Conservation (phyloP, 2,888 invertebrate species). For the Drosophila pseudotakahashii region DNA sequence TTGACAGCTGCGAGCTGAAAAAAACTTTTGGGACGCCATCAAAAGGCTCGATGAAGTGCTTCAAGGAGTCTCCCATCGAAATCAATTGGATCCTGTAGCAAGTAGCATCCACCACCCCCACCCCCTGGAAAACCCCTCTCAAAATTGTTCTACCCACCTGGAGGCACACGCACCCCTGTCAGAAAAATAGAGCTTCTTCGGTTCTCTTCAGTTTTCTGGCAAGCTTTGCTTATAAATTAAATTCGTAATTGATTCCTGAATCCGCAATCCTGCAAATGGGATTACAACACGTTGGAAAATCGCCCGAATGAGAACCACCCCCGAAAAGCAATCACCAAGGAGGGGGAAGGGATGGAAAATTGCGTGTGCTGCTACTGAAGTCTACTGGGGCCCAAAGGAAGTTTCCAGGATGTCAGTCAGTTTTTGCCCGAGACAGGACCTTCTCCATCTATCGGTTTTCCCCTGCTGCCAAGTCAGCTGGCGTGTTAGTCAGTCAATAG, state of each 20-base stretch:
- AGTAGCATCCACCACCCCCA: background rate
- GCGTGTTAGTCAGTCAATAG: constrained; percentile 68
- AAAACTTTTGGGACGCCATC: constrained; percentile 38
- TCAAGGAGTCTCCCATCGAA: constrained; percentile 27
- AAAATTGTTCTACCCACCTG: constrained; percentile 1
- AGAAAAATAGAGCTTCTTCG: background rate
- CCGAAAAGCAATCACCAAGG: constrained; percentile 13
- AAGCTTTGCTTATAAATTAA: constrained; percentile 75
- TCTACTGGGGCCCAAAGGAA: constrained; percentile 40
- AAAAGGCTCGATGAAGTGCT: constrained; percentile 66
- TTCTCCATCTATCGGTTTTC: background rate
- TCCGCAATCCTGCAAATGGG: constrained; percentile 81
- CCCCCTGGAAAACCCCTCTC: no score
- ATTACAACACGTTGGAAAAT: constrained; percentile 80
- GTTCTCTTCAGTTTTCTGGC: background rate
- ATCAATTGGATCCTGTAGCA: constrained; percentile 47
- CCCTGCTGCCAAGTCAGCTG: constrained; percentile 56
- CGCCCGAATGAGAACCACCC: constrained; percentile 47
- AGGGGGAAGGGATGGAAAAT: constrained; percentile 51
- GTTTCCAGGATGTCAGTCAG: constrained; percentile 38
- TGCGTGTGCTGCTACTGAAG: constrained; percentile 70
- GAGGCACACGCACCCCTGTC: constrained; percentile 2
- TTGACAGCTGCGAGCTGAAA: constrained; percentile 67
- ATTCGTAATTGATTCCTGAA: constrained; percentile 82
- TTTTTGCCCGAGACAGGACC: constrained; percentile 15